Evolutionary conservation across 2,888 invertebrate genomes (phyloP), one percentile per base, ranked within the genome.

Genomic region (Leptopilina myrica): DNA sequence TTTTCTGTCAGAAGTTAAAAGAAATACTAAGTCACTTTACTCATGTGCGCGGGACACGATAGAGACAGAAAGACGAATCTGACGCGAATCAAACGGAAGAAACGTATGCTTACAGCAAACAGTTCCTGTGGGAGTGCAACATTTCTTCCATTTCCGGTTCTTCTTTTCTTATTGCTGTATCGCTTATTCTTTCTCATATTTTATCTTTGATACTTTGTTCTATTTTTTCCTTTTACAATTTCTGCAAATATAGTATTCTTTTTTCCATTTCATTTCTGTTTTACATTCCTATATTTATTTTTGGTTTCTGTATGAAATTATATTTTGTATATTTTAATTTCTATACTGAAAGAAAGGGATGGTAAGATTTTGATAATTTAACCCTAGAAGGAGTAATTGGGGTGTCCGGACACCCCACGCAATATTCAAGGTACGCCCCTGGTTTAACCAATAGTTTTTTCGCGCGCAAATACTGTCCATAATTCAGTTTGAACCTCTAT

Each of bases 21-120:
- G 73, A 56, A 53, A 73, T 56, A 40, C 73, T 40, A 73, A 73
- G 73, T 73, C 56, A 56, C n/a, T 73, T 59, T 40, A 56, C 33
- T 73, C 56, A 56, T 56, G 73, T 73, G 56, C 73, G 73, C 73
- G 73, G 56, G 56, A 73, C 56, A 73, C 20, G 62, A 62, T 62
- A 62, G 62, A 62, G n/a, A 69, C 14, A 26, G 26, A 69, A 14
- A 69, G 49, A 69, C 67, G 5, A 66, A 69, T 49, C 14, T 78
- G 26, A 49, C 26, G 7, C 56, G 43, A 43, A 78, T 78, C 69
- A 67, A 69, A 46, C 56, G 59, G 64, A 64, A 26, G 53, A 6
- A 33, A 40, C 26, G 65, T 26, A 53, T 53, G 20, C 49, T 69
- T 69, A 20, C 12, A 26, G 69, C 49, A 69, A 69, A 69, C 53